These are phyloP conservation scores for fruit fly (Drosophila melanogaster) DNA, from an alignment of 1,140 invertebrate species.

Conservation along the genomic window Release_6_plus_ISO1_MT NT_033777.3:20843001-20843500, in stretches of 20 bases:
- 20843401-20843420: neutral
- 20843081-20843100: constrained; percentile 51
- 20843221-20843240: neutral
- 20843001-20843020: constrained; percentile 58
- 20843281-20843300: constrained; percentile 81
- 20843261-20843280: constrained; percentile 71
- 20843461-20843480: constrained; percentile 93
- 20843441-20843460: constrained; percentile 89
- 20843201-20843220: constrained; percentile 58
- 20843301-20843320: constrained; percentile 82
- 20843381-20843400: neutral
- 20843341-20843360: constrained; percentile 58
- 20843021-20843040: constrained; percentile 85
- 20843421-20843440: neutral
- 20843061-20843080: neutral
- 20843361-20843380: constrained; percentile 76
- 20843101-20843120: constrained; percentile 56
- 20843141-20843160: constrained; percentile 62
- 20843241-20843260: neutral
- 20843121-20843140: constrained; percentile 52
- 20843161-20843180: constrained; percentile 4
- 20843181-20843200: constrained; percentile 64
- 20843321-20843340: constrained; percentile 62
- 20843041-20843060: neutral
- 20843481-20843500: constrained; percentile 88